Conservation (phyloP, 2,888 invertebrate genomes). For the Scaeva pyrastri region DNA sequence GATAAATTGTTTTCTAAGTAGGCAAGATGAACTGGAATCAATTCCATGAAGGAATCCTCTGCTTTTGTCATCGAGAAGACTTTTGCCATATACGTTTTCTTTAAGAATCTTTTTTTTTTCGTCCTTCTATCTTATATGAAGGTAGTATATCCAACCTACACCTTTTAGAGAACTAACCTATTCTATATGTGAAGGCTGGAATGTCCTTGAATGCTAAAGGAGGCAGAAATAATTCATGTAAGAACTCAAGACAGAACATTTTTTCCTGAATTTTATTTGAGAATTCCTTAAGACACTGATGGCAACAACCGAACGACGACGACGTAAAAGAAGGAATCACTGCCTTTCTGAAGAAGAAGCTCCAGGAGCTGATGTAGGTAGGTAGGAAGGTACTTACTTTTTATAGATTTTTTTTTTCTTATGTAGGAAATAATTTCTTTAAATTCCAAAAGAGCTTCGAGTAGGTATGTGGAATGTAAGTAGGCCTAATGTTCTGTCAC, state of each 20-base stretch:
- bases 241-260: constrained; percentile 53
- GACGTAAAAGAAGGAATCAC: constrained; percentile 31
- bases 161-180: too few relatives aligned
- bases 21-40: constrained; percentile 76
- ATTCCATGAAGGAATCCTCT: constrained; percentile 72
- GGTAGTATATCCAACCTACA: too few relatives aligned
- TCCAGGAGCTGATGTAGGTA: not conserved
- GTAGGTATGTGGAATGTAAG: constrained; percentile 6
- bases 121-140: constrained; percentile 49
- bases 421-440: constrained; percentile 35
- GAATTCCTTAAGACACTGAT: constrained; percentile 17
- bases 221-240: constrained; percentile 69
- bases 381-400: too few relatives aligned
- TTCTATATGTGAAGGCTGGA: not conserved
- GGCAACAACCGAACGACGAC: not conserved
- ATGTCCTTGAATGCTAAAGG: constrained; percentile 50
- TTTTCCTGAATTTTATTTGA: constrained; percentile 26
- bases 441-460: constrained; percentile 40
- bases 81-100: constrained; percentile 45
- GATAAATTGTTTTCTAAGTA: constrained; percentile 75
- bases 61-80: constrained; percentile 68
- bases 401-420: not conserved
- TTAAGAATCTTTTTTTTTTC: constrained; percentile 63
- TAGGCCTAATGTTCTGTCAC: constrained; percentile 48
- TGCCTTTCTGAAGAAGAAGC: not conserved